Base-by-base conservation (phyloP, 2,888 invertebrate species). In the Dioctria rufipes region DNA sequence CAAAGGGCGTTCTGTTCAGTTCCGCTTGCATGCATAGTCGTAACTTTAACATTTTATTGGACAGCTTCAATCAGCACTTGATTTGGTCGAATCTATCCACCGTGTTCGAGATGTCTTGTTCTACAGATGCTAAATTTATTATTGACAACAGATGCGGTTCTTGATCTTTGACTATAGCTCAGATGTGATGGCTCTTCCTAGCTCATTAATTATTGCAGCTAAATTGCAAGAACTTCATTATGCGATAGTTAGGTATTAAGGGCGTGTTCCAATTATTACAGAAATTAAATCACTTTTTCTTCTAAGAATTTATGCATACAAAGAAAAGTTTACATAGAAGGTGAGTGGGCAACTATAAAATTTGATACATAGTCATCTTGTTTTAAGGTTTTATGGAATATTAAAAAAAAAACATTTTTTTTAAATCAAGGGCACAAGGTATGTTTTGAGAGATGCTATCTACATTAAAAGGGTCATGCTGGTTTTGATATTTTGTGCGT, bases 41-140 rank as follows among this genome's bases (percentile, higher is more conserved):
- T 82, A 82, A 77, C 65, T 82, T 78, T 51, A 46, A 42, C n/a
- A 80, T 42, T 82, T 82, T 82, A 82, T 80, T 82, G 63, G 81
- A 82, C 81, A 82, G 80, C 42, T 78, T 80, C 81, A 82, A 82
- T 82, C 81, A 82, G 63, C 73, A 37, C 66, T 78, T 78, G 54
- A 78, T 46, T 61, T 54, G 42, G 51, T 54, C 9, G 78, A 66
- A 66, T 51, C 54, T 25, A 40, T 6, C 51, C 51, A 8, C 49
- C 3, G 49, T 46, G 9, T 42, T 51, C 54, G 25, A 39, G 65
- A 78, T 78, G 66, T 78, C 78, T 78, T 78, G 51, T 78, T 78
- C 9, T 46, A 3, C 40, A 25, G 65, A 11, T 63, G 63, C 65
- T 37, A n/a, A 13, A 60, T 46, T 51, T n/a, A 39, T 78, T 65